Evolutionary conservation across 2,888 invertebrate genomes (phyloP).

Genomic region (Mythimna pallens): DNA sequence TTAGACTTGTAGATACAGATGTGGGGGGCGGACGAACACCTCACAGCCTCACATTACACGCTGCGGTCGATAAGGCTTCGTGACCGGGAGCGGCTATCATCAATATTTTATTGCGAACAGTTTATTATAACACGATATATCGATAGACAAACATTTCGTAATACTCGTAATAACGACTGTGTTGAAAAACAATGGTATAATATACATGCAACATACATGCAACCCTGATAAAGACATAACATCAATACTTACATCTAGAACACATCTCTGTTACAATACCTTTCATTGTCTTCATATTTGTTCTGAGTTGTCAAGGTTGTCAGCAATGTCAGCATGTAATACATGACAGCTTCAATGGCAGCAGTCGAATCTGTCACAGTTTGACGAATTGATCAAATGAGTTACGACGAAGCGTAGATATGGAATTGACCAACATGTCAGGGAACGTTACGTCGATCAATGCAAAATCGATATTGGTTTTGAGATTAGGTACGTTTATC

Average conservation of each 20-base stretch:
- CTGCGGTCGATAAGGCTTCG: slow-evolving; percentile 52
- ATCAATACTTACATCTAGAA: slow-evolving; percentile 35
- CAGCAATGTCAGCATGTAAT: slow-evolving; percentile 45
- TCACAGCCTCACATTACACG: slow-evolving; percentile 33
- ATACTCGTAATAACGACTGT: slow-evolving; percentile 17
- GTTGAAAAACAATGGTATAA: slow-evolving; percentile 48
- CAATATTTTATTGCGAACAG: slow-evolving; percentile 57
- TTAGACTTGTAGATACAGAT: slow-evolving; percentile 52
- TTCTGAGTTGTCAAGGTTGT: slow-evolving; percentile 64
- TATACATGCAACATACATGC: slow-evolving; percentile 8
- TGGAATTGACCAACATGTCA: slow-evolving; percentile 41
- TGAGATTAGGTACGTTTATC: neutral
- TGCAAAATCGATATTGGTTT: slow-evolving; percentile 31
- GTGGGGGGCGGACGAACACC: slow-evolving; percentile 57
- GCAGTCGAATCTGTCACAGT: slow-evolving; percentile 43
- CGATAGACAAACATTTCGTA: slow-evolving; percentile 45
- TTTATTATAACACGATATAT: slow-evolving; percentile 44
- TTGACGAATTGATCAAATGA: slow-evolving; percentile 52
- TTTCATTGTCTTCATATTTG: slow-evolving; percentile 61
- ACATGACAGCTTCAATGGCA: slow-evolving; percentile 57
- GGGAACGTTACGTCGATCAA: slow-evolving; percentile 26
- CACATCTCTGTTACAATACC: slow-evolving; percentile 61
- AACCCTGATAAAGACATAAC: slow-evolving; percentile 63
- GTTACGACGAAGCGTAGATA: slow-evolving; percentile 35
- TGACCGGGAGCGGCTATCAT: slow-evolving; percentile 63